Conservation (phyloP, 2,797 vertebrate genomes). For the Anguilla anguilla region DNA sequence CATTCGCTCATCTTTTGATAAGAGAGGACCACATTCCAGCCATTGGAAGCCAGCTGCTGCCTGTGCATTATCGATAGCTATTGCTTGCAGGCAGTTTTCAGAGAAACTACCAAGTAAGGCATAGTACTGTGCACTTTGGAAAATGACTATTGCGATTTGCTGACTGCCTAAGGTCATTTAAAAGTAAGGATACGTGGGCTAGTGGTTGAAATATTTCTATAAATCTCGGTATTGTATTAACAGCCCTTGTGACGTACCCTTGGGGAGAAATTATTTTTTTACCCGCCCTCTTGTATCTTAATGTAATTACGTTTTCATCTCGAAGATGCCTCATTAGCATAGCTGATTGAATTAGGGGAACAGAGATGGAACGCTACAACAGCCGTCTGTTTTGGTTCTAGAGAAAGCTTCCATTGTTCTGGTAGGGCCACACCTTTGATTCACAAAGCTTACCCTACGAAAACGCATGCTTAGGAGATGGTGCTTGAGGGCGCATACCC, state of each 20-base stretch:
- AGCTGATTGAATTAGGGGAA: conserved; percentile 23
- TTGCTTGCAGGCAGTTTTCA: conserved; percentile 19
- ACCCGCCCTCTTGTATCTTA: neutral
- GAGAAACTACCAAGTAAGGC: conserved; percentile 1
- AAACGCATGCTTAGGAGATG: neutral
- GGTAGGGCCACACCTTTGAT: conserved; percentile 9
- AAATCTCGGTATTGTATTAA: neutral
- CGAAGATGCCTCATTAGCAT: conserved; percentile 25
- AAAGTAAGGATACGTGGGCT: neutral
- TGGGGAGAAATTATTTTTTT: neutral
- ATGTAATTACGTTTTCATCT: conserved; percentile 10
- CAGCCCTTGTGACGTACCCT: neutral
- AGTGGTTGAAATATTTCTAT: neutral
- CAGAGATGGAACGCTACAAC: neutral
- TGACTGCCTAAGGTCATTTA: neutral
- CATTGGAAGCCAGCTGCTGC: neutral
- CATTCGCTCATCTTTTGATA: conserved; percentile 1
- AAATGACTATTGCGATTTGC: conserved; percentile 7
- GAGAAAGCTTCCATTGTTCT: neutral
- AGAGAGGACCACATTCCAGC: neutral
- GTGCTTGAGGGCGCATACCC: neutral
- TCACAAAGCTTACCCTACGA: neutral
- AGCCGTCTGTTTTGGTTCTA: neutral
- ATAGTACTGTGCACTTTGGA: neutral
- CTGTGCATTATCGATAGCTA: neutral